Evolutionary conservation across 2,797 vertebrate species (phyloP).

Genomic region (Hypotaenidia okinawae): DNA sequence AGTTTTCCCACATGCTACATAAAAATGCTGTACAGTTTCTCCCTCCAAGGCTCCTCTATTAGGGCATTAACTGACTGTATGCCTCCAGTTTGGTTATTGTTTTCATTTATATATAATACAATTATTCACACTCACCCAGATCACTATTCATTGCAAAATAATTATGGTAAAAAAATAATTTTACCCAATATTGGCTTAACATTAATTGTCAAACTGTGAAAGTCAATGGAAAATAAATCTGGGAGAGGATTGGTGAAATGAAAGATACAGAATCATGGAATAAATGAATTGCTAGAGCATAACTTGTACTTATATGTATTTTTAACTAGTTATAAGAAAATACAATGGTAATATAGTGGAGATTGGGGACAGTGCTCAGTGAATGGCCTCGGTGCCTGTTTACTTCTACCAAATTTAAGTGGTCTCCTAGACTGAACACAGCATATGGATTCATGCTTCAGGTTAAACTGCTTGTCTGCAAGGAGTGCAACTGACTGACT

Average conservation of each 20-base stretch:
- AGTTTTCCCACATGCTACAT: slow-evolving; percentile 71
- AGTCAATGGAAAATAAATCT: slow-evolving; percentile 55
- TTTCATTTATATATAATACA: slow-evolving; percentile 55
- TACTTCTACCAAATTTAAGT: background rate
- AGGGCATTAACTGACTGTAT: slow-evolving; percentile 52
- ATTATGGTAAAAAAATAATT: slow-evolving; percentile 50
- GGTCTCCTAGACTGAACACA: background rate
- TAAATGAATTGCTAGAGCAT: slow-evolving; percentile 12
- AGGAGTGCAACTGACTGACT: background rate
- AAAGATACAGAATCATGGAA: slow-evolving; percentile 54
- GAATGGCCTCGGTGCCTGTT: background rate
- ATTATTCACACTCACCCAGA: slow-evolving; percentile 27
- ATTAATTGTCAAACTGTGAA: slow-evolving; percentile 65
- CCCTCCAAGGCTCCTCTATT: slow-evolving; percentile 50
- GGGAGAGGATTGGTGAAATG: slow-evolving; percentile 44
- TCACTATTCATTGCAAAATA: slow-evolving; percentile 43
- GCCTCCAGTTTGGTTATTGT: slow-evolving; percentile 54
- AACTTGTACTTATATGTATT: slow-evolving; percentile 7
- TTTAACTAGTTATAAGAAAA: slow-evolving; percentile 45
- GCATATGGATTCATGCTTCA: background rate
- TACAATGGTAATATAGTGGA: slow-evolving; percentile 10
- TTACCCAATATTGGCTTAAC: slow-evolving; percentile 54
- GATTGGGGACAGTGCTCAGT: background rate
- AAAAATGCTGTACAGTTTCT: slow-evolving; percentile 68
- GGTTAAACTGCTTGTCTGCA: background rate